Percentiles rank a stretch among this genome's conserved stretches.
Conservation (phyloP, 2,113 vertebrate species). For the Paralichthys olivaceus region DNA sequence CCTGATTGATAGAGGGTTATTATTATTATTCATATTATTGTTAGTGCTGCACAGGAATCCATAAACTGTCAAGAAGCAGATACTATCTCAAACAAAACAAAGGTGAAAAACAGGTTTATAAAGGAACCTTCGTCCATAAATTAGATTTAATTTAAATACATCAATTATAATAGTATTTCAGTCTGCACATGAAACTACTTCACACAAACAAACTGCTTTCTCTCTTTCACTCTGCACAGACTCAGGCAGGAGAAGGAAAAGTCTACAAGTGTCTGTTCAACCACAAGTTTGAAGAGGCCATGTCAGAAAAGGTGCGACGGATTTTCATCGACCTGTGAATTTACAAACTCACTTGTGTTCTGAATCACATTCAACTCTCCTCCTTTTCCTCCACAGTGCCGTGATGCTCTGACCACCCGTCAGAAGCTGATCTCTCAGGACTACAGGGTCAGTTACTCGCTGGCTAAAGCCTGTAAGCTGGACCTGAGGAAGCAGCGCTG, state of each 20-base stretch:
- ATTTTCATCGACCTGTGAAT: no score
- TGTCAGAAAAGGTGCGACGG: slow-evolving; percentile 85
- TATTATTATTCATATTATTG: no score
- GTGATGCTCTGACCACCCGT: slow-evolving; percentile 92
- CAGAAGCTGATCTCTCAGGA: slow-evolving; percentile 98
- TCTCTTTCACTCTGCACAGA: slow-evolving; percentile 73
- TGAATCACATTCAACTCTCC: not conserved
- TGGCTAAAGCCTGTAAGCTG: slow-evolving; percentile 95
- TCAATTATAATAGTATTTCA: no score
- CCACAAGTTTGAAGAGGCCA: slow-evolving; percentile 98
- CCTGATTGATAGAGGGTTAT: no score
- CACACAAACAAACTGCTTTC: no score
- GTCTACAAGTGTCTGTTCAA: slow-evolving; percentile 99
- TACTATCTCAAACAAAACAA: no score
- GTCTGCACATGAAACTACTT: no score
- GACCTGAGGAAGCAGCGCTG: slow-evolving; percentile 96
- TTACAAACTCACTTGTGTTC: not conserved
- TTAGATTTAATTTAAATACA: no score
- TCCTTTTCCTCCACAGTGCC: slow-evolving; percentile 83
- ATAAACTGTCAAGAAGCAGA: no score
- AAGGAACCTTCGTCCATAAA: no score
- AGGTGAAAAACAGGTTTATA: no score
- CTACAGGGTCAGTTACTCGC: slow-evolving; percentile 95
- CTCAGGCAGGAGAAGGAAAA: slow-evolving; percentile 93
- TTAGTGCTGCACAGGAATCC: no score